These are phyloP conservation scores for Phthorimaea operculella DNA, from an alignment of 1,140 invertebrate species.

Conservation along the genomic window DNA sequence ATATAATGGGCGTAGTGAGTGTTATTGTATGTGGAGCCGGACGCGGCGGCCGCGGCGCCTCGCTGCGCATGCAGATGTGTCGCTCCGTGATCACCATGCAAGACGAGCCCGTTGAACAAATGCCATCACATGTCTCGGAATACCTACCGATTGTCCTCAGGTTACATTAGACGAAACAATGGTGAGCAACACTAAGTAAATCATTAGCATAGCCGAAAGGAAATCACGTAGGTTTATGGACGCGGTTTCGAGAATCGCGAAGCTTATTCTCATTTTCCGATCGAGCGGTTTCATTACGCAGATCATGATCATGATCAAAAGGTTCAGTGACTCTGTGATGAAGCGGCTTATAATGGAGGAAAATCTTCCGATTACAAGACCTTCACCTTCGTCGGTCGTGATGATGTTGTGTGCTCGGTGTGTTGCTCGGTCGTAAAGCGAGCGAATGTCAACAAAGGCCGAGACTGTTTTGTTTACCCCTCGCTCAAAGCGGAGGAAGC, in stretches of 20 bases:
- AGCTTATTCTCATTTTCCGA: slow-evolving; percentile 17
- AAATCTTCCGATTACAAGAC: background rate
- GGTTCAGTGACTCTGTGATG: slow-evolving; percentile 27
- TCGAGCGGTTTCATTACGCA: slow-evolving; percentile 13
- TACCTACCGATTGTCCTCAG: slow-evolving; percentile 47
- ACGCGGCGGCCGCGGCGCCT: slow-evolving; percentile 42
- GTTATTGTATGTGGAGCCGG: slow-evolving; percentile 48
- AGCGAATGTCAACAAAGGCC: slow-evolving; percentile 58
- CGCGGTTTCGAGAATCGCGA: slow-evolving; percentile 38
- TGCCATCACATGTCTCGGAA: slow-evolving; percentile 50
- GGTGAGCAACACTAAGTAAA: slow-evolving; percentile 29
- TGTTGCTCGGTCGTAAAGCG: slow-evolving; percentile 37
- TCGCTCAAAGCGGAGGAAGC: slow-evolving; percentile 60
- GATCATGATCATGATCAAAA: background rate
- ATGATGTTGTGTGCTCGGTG: background rate
- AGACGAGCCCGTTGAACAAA: slow-evolving; percentile 53
- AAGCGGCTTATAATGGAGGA: no score
- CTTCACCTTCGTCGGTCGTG: slow-evolving; percentile 10
- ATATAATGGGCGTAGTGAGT: slow-evolving; percentile 12
- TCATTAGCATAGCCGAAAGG: slow-evolving; percentile 33
- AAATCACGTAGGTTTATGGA: slow-evolving; percentile 45
- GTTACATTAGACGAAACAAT: slow-evolving; percentile 49
- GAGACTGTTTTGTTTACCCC: slow-evolving; percentile 57
- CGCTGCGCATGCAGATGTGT: slow-evolving; percentile 52
- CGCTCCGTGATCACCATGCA: slow-evolving; percentile 51